Evolutionary conservation across 2,113 vertebrate species (phyloP).

Genomic region (Uropsilus gracilis): DNA sequence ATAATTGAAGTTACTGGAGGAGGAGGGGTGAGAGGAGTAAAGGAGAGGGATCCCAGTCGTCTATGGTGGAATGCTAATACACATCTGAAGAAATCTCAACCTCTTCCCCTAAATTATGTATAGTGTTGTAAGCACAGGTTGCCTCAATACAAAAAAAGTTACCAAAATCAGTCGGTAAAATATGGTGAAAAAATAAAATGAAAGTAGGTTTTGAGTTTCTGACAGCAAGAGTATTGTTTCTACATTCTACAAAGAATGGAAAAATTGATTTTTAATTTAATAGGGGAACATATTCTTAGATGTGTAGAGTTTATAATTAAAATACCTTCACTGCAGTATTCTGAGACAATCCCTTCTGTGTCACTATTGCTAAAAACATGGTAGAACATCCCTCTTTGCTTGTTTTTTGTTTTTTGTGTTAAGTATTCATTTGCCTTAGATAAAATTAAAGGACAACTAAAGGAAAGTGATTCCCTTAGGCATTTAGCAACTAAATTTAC

Average conservation of each 20-base stretch:
- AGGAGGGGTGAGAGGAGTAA: too few relatives aligned
- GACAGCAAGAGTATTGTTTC: not conserved
- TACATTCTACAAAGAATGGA: not conserved
- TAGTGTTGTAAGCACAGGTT: too few relatives aligned
- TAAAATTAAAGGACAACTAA: slow-evolving; percentile 12
- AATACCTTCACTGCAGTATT: not conserved
- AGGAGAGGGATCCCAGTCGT: too few relatives aligned
- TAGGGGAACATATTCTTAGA: not conserved
- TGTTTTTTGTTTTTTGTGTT: slow-evolving; percentile 28
- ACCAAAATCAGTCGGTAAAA: too few relatives aligned
- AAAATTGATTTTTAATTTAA: slow-evolving; percentile 55
- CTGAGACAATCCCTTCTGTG: slow-evolving; percentile 5
- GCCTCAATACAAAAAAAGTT: too few relatives aligned
- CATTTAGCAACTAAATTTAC: not conserved
- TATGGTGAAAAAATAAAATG: too few relatives aligned
- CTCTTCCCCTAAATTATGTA: too few relatives aligned
- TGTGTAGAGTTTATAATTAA: not conserved
- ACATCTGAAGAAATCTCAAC: too few relatives aligned
- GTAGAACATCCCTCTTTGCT: not conserved
- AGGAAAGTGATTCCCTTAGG: not conserved
- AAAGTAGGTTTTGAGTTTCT: not conserved
- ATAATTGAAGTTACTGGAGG: too few relatives aligned
- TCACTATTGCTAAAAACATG: not conserved
- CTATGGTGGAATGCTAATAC: too few relatives aligned
- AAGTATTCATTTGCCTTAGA: not conserved